Conservation (phyloP, 2,888 invertebrate species). For the Perithous albicinctus region DNA sequence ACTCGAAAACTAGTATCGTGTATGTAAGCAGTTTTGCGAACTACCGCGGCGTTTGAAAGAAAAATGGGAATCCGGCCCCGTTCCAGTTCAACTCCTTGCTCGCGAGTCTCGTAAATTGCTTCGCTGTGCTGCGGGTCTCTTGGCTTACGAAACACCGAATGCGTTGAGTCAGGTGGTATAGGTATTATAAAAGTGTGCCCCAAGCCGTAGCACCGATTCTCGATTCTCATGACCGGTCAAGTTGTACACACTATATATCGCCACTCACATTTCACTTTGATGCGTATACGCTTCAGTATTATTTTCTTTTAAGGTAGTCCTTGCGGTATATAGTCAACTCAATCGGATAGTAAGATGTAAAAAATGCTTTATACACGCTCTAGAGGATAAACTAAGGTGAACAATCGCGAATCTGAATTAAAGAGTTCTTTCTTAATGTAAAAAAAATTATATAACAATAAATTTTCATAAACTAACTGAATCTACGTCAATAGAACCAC, state of each 20-base stretch:
- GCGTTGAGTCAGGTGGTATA: slow-evolving; percentile 46
- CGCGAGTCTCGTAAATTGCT: slow-evolving; percentile 64
- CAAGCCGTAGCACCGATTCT: slow-evolving; percentile 25
- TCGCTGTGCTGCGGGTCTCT: slow-evolving; percentile 37
- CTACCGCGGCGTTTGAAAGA: slow-evolving; percentile 32
- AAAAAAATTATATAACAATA: no score
- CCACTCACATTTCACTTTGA: slow-evolving; percentile 6
- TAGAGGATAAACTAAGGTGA: no score
- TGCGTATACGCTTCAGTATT: background rate
- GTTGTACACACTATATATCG: slow-evolving; percentile 6
- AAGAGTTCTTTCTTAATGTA: no score
- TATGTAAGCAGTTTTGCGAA: slow-evolving; percentile 46
- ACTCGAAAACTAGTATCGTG: no score
- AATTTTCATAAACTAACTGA: no score
- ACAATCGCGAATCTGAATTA: no score
- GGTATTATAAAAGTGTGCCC: slow-evolving; percentile 1
- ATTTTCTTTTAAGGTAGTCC: background rate
- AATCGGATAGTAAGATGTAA: no score
- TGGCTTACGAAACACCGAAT: slow-evolving; percentile 64
- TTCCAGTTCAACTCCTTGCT: slow-evolving; percentile 67
- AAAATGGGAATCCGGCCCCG: slow-evolving; percentile 66
- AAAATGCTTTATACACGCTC: no score
- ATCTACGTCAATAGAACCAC: no score
- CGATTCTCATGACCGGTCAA: slow-evolving; percentile 41
- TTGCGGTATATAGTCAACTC: no score